Base-by-base conservation (phyloP, 2,113 vertebrate genomes). In the human region DNA sequence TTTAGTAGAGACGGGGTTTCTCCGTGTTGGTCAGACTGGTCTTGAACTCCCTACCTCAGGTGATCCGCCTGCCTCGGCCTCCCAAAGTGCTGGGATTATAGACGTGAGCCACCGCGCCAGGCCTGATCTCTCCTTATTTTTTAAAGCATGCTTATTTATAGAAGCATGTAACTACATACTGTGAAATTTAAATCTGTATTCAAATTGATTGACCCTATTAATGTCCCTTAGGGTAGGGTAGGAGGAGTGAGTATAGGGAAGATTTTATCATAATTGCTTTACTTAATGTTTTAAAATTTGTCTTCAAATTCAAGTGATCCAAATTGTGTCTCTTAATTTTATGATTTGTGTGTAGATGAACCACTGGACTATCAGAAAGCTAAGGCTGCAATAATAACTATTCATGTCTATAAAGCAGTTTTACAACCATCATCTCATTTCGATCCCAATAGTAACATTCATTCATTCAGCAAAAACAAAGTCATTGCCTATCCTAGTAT, bases 371-470 rank as follows among this genome's bases (percentile, higher is more conserved):
- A 55, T 91, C 66, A 93, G 70, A 95, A 94, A 82, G 70, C 50
- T 50, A 76, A 90, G 22, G 25, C 81, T 85, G 52, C 57, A 93
- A 17, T 91, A 89, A 40, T 86, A 94, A 92, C 92, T 16, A 57
- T 66, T 83, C 40, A 5, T 84, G 76, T 80, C 96, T 96, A 79
- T n/a, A 70, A n/a, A 76, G 72, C 55, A 89, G 25, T 96, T 96
- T 97, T 9, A 92, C 40, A 96, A 57, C 22, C 17, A 16, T 87
- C 43, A 70, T 50, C 85, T 95, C 18, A 96, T 91, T 94, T 96
- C 5, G 68, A 90, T 91, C 30, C 40, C 94, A 84, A 82, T 88
- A 94, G 76, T 94, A 64, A 89, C 30, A 84, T 90, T 95, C 2
- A 85, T 96, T 93, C 68, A 70, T 50, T 94, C 11, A 96, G 35